These are phyloP conservation scores for Dendrolimus punctatus DNA, from an alignment of 1,140 invertebrate genomes.

Conservation along the genomic window DNA sequence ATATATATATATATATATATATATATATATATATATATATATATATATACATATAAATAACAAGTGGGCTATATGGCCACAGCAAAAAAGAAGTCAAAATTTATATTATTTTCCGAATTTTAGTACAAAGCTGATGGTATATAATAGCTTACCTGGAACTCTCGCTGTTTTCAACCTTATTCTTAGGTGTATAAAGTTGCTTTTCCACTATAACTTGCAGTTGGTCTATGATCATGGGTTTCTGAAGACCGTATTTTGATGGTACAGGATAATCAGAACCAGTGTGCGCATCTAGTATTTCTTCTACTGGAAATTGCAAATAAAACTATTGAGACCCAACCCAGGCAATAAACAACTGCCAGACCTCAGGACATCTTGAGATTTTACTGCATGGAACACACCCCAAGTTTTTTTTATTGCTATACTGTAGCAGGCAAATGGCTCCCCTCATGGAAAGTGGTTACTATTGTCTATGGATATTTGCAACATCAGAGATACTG, in stretches of 20 bases:
- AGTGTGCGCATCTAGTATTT: slow-evolving; percentile 51
- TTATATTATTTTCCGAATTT: no score
- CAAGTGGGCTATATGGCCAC: no score
- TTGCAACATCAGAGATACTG: no score
- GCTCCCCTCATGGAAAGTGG: no score
- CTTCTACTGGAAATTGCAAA: slow-evolving; percentile 60
- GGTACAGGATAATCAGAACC: slow-evolving; percentile 67
- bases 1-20: no score
- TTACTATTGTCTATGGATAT: no score
- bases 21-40: no score
- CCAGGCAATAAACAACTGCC: no score
- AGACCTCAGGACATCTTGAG: not conserved
- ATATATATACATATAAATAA: no score
- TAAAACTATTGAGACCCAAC: not conserved
- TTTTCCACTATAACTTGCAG: slow-evolving; percentile 69
- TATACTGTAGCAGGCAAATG: no score
- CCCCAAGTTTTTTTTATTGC: no score
- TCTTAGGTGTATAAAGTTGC: slow-evolving; percentile 28
- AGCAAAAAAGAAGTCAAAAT: no score
- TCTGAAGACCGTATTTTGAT: slow-evolving; percentile 40
- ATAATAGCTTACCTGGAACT: slow-evolving; percentile 9
- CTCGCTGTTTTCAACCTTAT: slow-evolving; percentile 6
- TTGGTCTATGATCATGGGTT: slow-evolving; percentile 67
- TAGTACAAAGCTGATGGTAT: not conserved
- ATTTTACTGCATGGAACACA: not conserved